Base-by-base conservation (phyloP, 2,888 invertebrate genomes). In the Lymantria dispar region DNA sequence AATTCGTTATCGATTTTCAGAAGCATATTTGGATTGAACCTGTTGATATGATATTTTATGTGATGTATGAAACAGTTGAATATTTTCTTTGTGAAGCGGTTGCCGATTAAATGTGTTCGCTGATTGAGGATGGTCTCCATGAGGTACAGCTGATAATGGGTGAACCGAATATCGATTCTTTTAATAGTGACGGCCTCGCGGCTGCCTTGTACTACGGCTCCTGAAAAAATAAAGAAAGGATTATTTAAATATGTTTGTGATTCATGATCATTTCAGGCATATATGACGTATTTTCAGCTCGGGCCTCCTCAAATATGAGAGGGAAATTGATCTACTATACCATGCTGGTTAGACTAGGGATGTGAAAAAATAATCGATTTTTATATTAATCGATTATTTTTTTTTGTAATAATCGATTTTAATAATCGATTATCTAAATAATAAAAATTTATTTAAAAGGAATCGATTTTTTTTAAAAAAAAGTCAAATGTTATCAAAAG, bases 1-100 rank as follows among this genome's bases (percentile, higher is more conserved):
- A 96, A 93, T 79, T 94, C 94, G 87, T 95, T 95, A 82, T 95
- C 94, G 72, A 94, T 91, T 87, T 93, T 94, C 85, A 94, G 86
- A 78, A 94, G 93, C 95, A 95, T 95, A 83, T 94, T 93, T 63
- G 80, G 68, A 64, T 76, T 80, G 45, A 73, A 78, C 12, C 82
- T 76, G 50, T 78, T 77, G 72, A 78, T 72, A 58, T 82, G 81
- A 59, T 86, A 81, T 54, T 85, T 83, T 69, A 79, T 78, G 69
- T 78, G 86, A 46, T 81, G 82, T 9, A 72, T 69, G 13, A 78
- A 64, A 22, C 80, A 77, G 33, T 79, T 75, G 65, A 74, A 71
- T 47, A 62, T 71, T 59, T 77, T 83, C 66, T 75, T 78, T 45
- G 79, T 80, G 72, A 77, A 83, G 46, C 77, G 77, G 66, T 73